phyloP scores from a whole-genome alignment of 2,797 vertebrate species.

The Mycteria americana region DNA sequence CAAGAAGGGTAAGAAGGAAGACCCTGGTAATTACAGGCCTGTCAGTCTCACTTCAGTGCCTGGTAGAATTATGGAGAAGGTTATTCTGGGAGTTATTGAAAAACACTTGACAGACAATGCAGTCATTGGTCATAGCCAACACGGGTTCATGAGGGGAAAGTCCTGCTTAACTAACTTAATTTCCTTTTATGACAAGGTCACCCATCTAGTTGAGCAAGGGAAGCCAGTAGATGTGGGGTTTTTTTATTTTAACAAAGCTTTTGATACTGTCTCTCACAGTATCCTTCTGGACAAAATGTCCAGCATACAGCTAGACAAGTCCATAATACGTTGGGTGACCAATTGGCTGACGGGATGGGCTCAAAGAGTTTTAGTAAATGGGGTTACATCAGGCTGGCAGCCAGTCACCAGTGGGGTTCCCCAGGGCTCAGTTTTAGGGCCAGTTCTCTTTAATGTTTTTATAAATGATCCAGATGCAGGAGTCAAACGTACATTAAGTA shows the following conservation, averaged over 20 bases:
- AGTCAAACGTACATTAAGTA: too few relatives aligned
- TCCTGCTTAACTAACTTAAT: neutral
- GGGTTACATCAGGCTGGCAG: too few relatives aligned
- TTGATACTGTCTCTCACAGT: too few relatives aligned
- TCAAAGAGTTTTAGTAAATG: too few relatives aligned
- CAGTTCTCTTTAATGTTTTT: too few relatives aligned
- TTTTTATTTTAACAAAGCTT: neutral
- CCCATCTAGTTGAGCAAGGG: neutral
- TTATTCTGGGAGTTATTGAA: neutral
- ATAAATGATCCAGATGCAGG: too few relatives aligned
- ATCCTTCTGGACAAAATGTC: too few relatives aligned
- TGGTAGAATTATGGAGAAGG: neutral
- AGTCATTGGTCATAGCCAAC: neutral
- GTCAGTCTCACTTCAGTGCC: neutral
- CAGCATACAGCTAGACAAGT: too few relatives aligned
- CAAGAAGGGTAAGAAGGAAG: neutral
- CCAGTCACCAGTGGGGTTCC: too few relatives aligned
- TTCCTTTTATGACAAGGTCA: neutral
- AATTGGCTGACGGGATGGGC: too few relatives aligned
- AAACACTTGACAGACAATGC: neutral
- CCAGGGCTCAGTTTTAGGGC: too few relatives aligned
- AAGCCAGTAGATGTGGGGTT: neutral
- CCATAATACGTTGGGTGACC: too few relatives aligned
- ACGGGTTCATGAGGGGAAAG: neutral
- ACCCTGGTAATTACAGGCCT: neutral